Conservation (phyloP, 92 coral and sea anemone genomes). For the Epizoanthus scotinus region DNA sequence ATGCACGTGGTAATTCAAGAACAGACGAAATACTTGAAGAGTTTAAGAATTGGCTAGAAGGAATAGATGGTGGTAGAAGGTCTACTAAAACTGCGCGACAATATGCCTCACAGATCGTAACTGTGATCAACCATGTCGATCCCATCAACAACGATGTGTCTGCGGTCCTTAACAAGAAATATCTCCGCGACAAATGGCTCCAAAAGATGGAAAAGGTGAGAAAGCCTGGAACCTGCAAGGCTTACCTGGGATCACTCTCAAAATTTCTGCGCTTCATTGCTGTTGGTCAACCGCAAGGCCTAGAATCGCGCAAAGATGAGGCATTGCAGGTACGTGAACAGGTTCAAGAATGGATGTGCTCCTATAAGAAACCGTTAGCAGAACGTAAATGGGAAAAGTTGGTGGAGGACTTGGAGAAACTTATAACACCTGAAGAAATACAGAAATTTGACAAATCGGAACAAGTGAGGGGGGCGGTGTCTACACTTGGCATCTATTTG, state of each 20-base stretch:
- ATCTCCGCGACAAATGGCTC: slow-evolving; percentile 51
- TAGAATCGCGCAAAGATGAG: slow-evolving; percentile 16
- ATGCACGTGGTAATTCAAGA: slow-evolving; percentile 31
- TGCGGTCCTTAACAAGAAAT: slow-evolving; percentile 32
- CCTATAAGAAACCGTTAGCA: slow-evolving; percentile 34
- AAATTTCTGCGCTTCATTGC: slow-evolving; percentile 45
- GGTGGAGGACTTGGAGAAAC: slow-evolving; percentile 45
- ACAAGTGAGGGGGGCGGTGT: slow-evolving; percentile 36
- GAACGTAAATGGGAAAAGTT: slow-evolving; percentile 56
- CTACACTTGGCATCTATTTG: slow-evolving; percentile 37
- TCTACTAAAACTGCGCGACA: slow-evolving; percentile 42
- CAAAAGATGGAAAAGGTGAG: slow-evolving; percentile 28
- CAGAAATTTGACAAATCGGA: slow-evolving; percentile 44
- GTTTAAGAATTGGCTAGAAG: slow-evolving; percentile 56
- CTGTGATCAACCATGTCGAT: slow-evolving; percentile 41
- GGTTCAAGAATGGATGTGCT: slow-evolving; percentile 41
- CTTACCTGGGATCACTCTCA: slow-evolving; percentile 35
- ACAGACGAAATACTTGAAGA: slow-evolving; percentile 42
- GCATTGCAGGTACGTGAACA: slow-evolving; percentile 53
- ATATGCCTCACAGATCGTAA: slow-evolving; percentile 44
- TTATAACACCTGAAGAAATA: slow-evolving; percentile 51
- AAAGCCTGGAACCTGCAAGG: slow-evolving; percentile 46
- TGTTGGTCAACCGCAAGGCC: slow-evolving; percentile 36
- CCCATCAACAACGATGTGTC: slow-evolving; percentile 33
- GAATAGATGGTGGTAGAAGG: slow-evolving; percentile 55